Evolutionary conservation across 2,888 invertebrate genomes (phyloP).

Genomic region (Melanargia galathea): DNA sequence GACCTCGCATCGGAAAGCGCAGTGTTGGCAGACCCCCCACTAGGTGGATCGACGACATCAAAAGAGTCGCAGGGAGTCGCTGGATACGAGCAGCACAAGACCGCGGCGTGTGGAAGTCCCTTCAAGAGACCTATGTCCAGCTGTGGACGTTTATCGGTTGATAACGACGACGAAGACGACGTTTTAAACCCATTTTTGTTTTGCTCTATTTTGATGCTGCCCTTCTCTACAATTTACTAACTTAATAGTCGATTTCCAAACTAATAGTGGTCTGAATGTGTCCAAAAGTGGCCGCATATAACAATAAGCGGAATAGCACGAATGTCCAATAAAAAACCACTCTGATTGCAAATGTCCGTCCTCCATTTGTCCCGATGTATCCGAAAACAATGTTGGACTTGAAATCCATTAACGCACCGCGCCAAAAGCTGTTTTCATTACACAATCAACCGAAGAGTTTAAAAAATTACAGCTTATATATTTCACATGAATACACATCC

Average conservation of each 20-base stretch:
- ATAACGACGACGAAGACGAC: no score
- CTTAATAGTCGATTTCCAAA: neutral
- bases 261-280: conserved; percentile 15
- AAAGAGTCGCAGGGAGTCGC: no score
- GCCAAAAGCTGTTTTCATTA: conserved; percentile 58
- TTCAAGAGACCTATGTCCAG: no score
- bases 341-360: conserved; percentile 55
- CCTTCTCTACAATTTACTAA: neutral
- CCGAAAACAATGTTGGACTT: conserved; percentile 72
- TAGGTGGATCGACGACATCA: no score
- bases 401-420: conserved; percentile 68
- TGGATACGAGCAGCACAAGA: no score
- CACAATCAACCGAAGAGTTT: conserved; percentile 39
- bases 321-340: conserved; percentile 51
- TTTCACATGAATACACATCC: conserved; percentile 15
- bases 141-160: no score
- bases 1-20: no score
- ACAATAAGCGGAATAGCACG: conserved; percentile 27
- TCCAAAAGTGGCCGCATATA: conserved; percentile 21
- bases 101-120: no score
- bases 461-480: conserved; percentile 5
- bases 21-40: no score
- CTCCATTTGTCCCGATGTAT: conserved; percentile 61
- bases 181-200: neutral
- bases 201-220: neutral